phyloP scores from a whole-genome alignment of 2,797 vertebrate genomes.

The Pipistrellus pygmaeus region DNA sequence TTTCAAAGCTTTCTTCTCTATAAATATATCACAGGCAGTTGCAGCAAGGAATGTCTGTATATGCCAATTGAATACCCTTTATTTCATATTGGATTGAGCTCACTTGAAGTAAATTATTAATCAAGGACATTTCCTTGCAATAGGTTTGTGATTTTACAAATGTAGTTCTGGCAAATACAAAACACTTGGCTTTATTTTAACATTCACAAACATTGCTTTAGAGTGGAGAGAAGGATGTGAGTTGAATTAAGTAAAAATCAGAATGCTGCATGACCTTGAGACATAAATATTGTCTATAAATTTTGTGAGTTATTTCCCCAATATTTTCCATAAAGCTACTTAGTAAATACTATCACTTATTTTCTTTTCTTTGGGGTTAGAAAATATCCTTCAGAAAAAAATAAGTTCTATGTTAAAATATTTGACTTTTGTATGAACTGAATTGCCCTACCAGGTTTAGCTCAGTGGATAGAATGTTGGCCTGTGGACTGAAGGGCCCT shows the following conservation, averaged over 20 bases:
- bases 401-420: background rate
- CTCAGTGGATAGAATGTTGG: no score
- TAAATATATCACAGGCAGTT: background rate
- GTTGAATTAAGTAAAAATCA: slow-evolving; percentile 33
- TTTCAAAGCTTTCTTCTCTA: background rate
- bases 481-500: no score
- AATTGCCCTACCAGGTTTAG: background rate
- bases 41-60: background rate
- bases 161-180: slow-evolving; percentile 34
- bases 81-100: slow-evolving; percentile 37
- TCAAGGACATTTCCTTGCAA: slow-evolving; percentile 48
- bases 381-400: background rate
- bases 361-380: background rate
- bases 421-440: background rate
- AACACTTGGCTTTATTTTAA: slow-evolving; percentile 58
- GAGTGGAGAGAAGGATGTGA: background rate
- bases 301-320: background rate
- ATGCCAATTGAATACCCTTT: background rate
- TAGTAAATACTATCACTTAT: background rate
- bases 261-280: slow-evolving; percentile 23
- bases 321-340: background rate
- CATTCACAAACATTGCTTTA: slow-evolving; percentile 27
- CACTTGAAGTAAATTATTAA: slow-evolving; percentile 47
- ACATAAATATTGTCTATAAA: background rate
- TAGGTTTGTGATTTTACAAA: slow-evolving; percentile 48